phyloP scores from a whole-genome alignment of 2,888 invertebrate genomes.

The Pasiphila rectangulata region DNA sequence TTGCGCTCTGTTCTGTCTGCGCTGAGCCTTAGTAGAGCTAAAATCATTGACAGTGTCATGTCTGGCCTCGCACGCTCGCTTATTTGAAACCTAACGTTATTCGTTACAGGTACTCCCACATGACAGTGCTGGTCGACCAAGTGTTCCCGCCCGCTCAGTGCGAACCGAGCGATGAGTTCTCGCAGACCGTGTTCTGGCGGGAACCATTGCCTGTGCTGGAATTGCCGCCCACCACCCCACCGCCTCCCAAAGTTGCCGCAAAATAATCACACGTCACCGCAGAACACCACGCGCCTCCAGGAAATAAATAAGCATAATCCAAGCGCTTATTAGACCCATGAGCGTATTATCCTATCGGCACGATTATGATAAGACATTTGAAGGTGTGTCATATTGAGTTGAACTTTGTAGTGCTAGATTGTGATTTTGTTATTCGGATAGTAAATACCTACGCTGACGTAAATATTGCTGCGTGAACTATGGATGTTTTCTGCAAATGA shows the following conservation, averaged over 20 bases:
- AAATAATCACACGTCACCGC: constrained; percentile 8
- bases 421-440: background rate
- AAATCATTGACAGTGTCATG: too few species aligned
- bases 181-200: constrained; percentile 95
- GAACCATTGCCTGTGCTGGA: constrained; percentile 85
- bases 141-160: constrained; percentile 92
- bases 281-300: too few species aligned
- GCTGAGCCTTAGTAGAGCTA: too few species aligned
- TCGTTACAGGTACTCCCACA: constrained; percentile 90
- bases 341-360: too few species aligned
- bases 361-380: background rate
- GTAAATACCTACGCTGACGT: background rate
- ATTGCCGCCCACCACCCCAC: constrained; percentile 41
- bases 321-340: too few species aligned
- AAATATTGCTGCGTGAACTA: background rate
- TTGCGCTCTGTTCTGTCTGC: too few species aligned
- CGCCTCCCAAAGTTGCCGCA: constrained; percentile 35
- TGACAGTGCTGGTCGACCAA: constrained; percentile 97
- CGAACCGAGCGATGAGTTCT: constrained; percentile 85
- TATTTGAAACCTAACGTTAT: background rate
- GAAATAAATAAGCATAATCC: background rate
- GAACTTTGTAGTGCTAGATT: background rate
- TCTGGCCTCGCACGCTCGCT: background rate
- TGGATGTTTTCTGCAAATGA: background rate
- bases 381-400: background rate